Percentiles rank a stretch among this genome's conserved stretches.
Evolutionary conservation across 2,797 vertebrate genomes (phyloP).

Genomic region (Pantherophis vulpinus): DNA sequence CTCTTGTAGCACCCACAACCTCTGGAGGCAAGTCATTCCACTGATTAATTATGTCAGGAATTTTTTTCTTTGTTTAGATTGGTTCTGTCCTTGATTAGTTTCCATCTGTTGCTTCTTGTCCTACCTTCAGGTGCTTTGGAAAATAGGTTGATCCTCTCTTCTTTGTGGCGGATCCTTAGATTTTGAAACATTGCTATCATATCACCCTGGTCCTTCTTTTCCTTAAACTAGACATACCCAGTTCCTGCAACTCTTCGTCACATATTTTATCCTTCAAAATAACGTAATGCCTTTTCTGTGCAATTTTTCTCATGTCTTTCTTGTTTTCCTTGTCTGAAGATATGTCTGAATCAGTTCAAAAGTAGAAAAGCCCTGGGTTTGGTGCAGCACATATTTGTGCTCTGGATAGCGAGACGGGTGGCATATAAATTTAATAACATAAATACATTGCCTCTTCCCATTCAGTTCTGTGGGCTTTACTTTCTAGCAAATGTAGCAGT

Average conservation of each 20-base stretch:
- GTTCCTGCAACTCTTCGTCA: not conserved
- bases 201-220: not conserved
- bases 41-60: not conserved
- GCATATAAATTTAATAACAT: not conserved
- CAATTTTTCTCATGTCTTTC: not conserved
- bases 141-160: not conserved
- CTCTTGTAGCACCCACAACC: not conserved
- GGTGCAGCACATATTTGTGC: not conserved
- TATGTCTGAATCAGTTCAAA: not conserved
- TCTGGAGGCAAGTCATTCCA: not conserved
- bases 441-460: not conserved
- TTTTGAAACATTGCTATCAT: not conserved
- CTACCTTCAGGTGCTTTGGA: not conserved
- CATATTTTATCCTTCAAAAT: not conserved
- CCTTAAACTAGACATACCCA: not conserved
- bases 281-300: slow-evolving; percentile 6
- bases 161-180: not conserved
- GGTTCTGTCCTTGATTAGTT: not conserved
- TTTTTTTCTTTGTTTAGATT: not conserved
- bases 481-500: no score
- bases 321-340: slow-evolving; percentile 10
- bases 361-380: not conserved
- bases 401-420: not conserved
- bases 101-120: not conserved
- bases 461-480: not conserved